Conservation (phyloP, 2,888 invertebrate genomes). For the Spicauda simplicius region DNA sequence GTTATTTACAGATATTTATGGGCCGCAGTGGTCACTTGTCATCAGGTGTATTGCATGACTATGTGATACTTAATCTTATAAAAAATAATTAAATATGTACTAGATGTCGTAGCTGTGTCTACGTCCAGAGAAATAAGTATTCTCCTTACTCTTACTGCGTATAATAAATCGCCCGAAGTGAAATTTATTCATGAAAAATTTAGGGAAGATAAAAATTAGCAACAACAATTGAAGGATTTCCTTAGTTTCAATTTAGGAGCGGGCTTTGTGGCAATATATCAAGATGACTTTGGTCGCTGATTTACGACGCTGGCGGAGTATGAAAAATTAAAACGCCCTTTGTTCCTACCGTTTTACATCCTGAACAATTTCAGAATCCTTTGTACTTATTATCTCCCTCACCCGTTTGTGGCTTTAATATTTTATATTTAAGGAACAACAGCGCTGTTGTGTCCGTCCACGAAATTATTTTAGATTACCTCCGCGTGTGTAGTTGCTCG, state of each 20-base stretch:
- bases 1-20: too few species aligned
- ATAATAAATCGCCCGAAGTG: too few species aligned
- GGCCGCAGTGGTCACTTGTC: too few species aligned
- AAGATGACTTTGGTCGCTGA: constrained; percentile 42
- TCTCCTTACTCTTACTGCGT: too few species aligned
- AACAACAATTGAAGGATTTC: constrained; percentile 27
- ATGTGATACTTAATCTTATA: too few species aligned
- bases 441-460: not conserved
- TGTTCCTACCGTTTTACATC: constrained; percentile 29
- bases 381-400: constrained; percentile 32
- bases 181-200: constrained; percentile 3
- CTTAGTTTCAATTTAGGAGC: constrained; percentile 42
- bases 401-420: constrained; percentile 20
- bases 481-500: not conserved
- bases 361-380: constrained; percentile 32
- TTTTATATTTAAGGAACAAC: constrained; percentile 19
- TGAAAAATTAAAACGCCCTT: constrained; percentile 37
- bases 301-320: constrained; percentile 41
- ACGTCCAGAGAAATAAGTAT: too few species aligned
- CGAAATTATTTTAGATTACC: constrained; percentile 5
- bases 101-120: too few species aligned
- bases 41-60: too few species aligned
- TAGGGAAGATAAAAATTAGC: constrained; percentile 6
- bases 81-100: too few species aligned
- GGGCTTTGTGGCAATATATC: constrained; percentile 44